These are phyloP conservation scores for Tryphoninae sp. DNA, from an alignment of 2,888 invertebrate species.

Conservation along the genomic window DNA sequence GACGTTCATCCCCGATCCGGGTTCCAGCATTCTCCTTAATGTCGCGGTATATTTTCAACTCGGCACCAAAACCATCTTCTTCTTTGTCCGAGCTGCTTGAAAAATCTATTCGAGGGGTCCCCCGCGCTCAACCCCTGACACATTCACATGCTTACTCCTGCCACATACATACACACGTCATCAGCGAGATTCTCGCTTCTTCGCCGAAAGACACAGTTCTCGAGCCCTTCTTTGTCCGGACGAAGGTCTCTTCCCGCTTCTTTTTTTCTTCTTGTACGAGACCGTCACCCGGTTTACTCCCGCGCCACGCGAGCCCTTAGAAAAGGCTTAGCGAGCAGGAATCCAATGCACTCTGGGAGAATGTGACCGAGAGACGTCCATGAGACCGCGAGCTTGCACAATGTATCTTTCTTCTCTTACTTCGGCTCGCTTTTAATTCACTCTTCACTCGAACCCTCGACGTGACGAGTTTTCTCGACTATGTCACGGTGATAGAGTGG, in stretches of 20 bases:
- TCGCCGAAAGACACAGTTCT: constrained; percentile 57
- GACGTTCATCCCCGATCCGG: constrained; percentile 25
- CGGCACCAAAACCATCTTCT: constrained; percentile 22
- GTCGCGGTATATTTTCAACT: constrained; percentile 43
- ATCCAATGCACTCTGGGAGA: constrained; percentile 69
- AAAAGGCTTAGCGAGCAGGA: constrained; percentile 70
- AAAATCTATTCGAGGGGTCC: constrained; percentile 26
- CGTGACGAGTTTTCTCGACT: constrained; percentile 32
- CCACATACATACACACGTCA: constrained; percentile 19
- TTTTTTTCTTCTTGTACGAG: constrained; percentile 51
- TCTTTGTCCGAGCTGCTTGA: constrained; percentile 24
- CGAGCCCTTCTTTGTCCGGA: constrained; percentile 58
- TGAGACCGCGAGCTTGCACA: constrained; percentile 54
- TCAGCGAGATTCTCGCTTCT: constrained; percentile 45
- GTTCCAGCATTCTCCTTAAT: constrained; percentile 29
- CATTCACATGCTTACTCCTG: constrained; percentile 27
- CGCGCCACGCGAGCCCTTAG: constrained; percentile 64
- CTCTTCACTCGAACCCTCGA: constrained; percentile 8
- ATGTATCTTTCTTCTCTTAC: constrained; percentile 49
- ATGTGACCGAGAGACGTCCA: constrained; percentile 53
- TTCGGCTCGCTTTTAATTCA: constrained; percentile 29
- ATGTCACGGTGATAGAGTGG: not conserved
- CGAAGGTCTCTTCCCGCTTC: constrained; percentile 40
- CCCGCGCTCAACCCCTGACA: not conserved
- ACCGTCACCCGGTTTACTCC: constrained; percentile 61